These are phyloP conservation scores for Achatina immaculata DNA, from an alignment of 1,140 invertebrate species.

Conservation along the genomic window DNA sequence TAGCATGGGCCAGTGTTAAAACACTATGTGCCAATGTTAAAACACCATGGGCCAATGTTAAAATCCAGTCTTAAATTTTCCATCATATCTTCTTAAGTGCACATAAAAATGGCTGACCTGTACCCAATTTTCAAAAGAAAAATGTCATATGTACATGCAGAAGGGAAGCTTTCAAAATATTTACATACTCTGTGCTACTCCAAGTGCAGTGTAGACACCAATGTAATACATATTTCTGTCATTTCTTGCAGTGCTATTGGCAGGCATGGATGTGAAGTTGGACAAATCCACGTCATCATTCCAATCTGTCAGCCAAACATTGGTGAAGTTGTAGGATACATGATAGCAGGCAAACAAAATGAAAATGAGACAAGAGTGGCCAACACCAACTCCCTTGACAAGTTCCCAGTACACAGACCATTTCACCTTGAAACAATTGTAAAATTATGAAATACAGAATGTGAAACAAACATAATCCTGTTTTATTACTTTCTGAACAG, in stretches of 20 bases:
- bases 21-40: too few species aligned
- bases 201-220: constrained; percentile 61
- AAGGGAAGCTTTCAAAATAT: too few species aligned
- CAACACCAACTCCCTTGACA: constrained; percentile 85
- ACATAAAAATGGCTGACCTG: too few species aligned
- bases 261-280: constrained; percentile 38
- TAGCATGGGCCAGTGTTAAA: too few species aligned
- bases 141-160: too few species aligned
- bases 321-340: constrained; percentile 44
- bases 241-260: constrained; percentile 46
- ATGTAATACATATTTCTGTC: constrained; percentile 61
- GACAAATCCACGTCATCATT: constrained; percentile 57
- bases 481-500: not conserved
- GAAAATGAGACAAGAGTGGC: constrained; percentile 79
- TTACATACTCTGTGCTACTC: constrained; percentile 65
- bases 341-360: constrained; percentile 56
- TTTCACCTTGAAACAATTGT: constrained; percentile 78
- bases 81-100: too few species aligned
- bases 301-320: constrained; percentile 66
- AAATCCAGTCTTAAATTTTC: too few species aligned
- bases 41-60: too few species aligned
- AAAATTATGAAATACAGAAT: not conserved
- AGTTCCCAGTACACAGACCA: constrained; percentile 90
- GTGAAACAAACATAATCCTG: not conserved
- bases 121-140: too few species aligned